A percentile compares a stretch with the other conserved stretches of the same genome.
phyloP scores from a whole-genome alignment of 2,113 vertebrate species.

The Ictalurus punctatus region DNA sequence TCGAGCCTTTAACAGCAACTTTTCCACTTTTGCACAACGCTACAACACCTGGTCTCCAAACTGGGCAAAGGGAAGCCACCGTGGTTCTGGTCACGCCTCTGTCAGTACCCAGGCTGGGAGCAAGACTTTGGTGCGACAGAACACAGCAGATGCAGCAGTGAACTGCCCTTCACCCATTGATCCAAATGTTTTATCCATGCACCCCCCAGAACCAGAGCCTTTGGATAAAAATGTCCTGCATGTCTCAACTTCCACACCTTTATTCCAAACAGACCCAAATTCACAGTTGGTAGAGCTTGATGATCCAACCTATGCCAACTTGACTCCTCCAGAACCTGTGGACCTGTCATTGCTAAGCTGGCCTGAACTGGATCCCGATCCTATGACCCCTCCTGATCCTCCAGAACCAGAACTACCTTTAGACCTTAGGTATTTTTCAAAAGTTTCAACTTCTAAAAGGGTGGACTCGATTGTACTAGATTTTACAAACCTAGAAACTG shows the following conservation, averaged over 20 bases:
- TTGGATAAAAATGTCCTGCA: conserved; percentile 41
- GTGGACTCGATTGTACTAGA: conserved; percentile 46
- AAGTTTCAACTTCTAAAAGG: conserved; percentile 19
- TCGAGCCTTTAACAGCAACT: conserved; percentile 78
- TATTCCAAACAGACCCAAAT: conserved; percentile 54
- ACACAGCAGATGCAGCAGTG: conserved; percentile 75
- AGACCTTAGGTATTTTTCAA: conserved; percentile 30
- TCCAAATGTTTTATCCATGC: conserved; percentile 44
- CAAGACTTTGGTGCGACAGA: conserved; percentile 72
- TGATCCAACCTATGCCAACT: conserved; percentile 49
- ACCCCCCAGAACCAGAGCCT: conserved; percentile 41
- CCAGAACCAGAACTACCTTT: conserved; percentile 45
- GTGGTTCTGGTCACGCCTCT: conserved; percentile 66
- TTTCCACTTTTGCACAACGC: conserved; percentile 74
- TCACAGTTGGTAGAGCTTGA: conserved; percentile 45
- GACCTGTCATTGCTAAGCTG: conserved; percentile 48
- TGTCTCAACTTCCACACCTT: conserved; percentile 42
- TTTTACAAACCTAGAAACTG: conserved; percentile 45
- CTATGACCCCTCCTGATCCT: conserved; percentile 45
- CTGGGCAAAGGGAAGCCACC: conserved; percentile 60
- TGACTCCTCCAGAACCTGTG: conserved; percentile 53
- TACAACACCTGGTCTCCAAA: conserved; percentile 78
- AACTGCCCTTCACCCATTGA: conserved; percentile 68
- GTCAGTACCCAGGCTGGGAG: conserved; percentile 75
- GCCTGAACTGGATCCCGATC: conserved; percentile 52